Percentiles rank a stretch among this genome's conserved stretches.
Evolutionary conservation across 2,888 invertebrate species (phyloP).

Genomic region (Trichacis sp.): DNA sequence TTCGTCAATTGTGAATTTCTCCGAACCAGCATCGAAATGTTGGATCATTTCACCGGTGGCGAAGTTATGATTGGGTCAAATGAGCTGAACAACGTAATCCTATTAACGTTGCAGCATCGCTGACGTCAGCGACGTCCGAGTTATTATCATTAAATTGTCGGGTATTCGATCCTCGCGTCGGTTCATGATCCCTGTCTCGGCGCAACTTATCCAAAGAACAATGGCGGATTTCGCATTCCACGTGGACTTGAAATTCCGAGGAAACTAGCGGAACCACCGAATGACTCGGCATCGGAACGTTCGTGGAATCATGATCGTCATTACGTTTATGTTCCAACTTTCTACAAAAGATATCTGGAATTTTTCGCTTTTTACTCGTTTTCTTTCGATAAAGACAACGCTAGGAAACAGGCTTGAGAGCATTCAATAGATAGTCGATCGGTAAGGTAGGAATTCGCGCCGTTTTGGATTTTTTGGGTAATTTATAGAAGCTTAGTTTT

Average conservation of each 20-base stretch:
- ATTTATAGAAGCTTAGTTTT: no score
- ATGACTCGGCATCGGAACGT: background rate
- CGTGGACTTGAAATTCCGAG: background rate
- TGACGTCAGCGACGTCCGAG: conserved; percentile 31
- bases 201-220: background rate
- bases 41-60: conserved; percentile 26
- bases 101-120: conserved; percentile 28
- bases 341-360: no score
- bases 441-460: no score
- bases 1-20: no score
- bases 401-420: no score
- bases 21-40: background rate
- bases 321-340: background rate
- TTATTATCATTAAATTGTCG: conserved; percentile 31
- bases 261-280: background rate
- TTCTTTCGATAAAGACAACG: no score
- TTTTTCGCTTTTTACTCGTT: no score
- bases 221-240: conserved; percentile 1
- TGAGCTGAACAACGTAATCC: conserved; percentile 26
- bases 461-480: no score
- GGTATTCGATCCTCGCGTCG: conserved; percentile 12
- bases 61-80: conserved; percentile 31
- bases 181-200: conserved; percentile 13
- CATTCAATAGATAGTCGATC: no score
- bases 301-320: background rate